These are phyloP conservation scores for Oreochromis spilurus DNA, from an alignment of 2,113 vertebrate genomes.

Conservation along the genomic window DNA sequence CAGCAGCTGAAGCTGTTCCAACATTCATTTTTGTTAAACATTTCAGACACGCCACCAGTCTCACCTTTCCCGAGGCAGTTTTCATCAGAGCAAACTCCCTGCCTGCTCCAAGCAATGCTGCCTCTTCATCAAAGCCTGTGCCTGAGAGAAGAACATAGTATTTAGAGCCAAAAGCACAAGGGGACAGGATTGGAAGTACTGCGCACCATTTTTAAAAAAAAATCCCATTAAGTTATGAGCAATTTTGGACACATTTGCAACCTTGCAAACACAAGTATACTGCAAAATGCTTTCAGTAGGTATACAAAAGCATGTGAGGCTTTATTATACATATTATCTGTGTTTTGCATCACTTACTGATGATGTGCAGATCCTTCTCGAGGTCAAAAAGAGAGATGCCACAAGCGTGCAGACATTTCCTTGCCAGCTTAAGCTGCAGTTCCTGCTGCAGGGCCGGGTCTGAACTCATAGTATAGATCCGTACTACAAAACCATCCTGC, in stretches of 20 bases:
- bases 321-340: background rate
- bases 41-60: background rate
- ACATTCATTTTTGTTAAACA: background rate
- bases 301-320: background rate
- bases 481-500: conserved; percentile 97
- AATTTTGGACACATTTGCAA: background rate
- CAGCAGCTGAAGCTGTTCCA: background rate
- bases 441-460: conserved; percentile 97
- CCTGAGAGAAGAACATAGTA: conserved; percentile 69
- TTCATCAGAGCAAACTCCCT: conserved; percentile 99
- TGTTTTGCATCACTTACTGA: conserved; percentile 81
- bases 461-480: conserved; percentile 93
- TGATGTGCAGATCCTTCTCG: conserved; percentile 98
- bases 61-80: conserved; percentile 96
- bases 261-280: background rate
- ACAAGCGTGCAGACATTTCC: conserved; percentile 97
- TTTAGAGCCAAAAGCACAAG: conserved; percentile 4
- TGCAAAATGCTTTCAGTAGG: background rate
- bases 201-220: background rate
- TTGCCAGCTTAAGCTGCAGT: conserved; percentile 95
- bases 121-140: conserved; percentile 98
- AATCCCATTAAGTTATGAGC: background rate
- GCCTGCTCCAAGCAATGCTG: conserved; percentile 92
- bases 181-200: background rate
- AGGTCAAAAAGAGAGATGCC: conserved; percentile 97